Base-by-base conservation (phyloP, 1,140 invertebrate genomes). In the Camponotus pennsylvanicus region DNA sequence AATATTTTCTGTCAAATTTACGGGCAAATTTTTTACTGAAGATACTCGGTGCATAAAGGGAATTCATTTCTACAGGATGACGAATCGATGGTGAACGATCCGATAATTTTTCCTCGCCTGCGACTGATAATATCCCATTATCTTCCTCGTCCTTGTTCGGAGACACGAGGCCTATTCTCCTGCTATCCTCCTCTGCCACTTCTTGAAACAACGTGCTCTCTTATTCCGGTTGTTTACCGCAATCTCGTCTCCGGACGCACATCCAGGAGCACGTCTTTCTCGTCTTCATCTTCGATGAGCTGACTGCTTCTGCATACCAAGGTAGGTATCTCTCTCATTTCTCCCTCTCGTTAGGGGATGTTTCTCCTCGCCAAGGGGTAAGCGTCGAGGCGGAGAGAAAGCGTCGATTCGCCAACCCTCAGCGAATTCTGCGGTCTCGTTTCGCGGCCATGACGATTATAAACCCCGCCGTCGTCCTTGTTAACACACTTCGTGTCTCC, bases 211-310 rank as follows among this genome's bases (percentile, higher is more conserved):
- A 71, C 88, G 86, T 93, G 90, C 37, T 92, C 85, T 89, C 92
- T 93, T 93, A 91, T 78, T 93, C 89, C 89, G 64, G 82, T 87
- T 93, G 92, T 93, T 93, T 93, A 93, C 92, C 73, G 77, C 80
- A 76, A 87, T 89, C 89, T 89, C 88, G 91, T 91, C 91, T 90
- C 82, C 88, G 87, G 88, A 91, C 87, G 89, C 15, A 52, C 77
- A 86, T 90, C 89, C 61, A 85, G 87, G 88, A 80, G 77, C 55
- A 42, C 13, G 59, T 55, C 11, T 21, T 42, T 21, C 32, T 21
- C 59, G 57, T 15, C 7, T 5, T 18, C 45, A 27, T 57, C 21
- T 32, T 15, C 42, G 6, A 75, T 32, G 52, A 40, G 13, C 32
- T 27, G 1, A 27, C 18, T 21, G 32, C 61, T 34, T 27, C 76